Conservation (phyloP, 1,140 invertebrate species). For the Zaprionus taronus region DNA sequence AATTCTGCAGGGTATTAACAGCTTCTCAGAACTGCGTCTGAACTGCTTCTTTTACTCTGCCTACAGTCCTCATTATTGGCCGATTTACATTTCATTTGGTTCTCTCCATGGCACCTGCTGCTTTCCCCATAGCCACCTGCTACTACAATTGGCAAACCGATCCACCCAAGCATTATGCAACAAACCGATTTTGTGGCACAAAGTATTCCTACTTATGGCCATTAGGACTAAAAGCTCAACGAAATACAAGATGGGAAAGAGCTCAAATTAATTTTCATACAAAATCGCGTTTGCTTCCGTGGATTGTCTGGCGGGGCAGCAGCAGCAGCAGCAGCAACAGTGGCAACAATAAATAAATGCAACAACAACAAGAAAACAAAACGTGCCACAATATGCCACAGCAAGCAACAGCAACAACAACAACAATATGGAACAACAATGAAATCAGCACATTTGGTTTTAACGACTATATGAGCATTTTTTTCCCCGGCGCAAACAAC, state of each 20-base stretch:
- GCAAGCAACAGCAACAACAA: slow-evolving; percentile 39
- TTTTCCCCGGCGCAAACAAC: slow-evolving; percentile 24
- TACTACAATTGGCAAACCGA: slow-evolving; percentile 15
- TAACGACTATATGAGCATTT: slow-evolving; percentile 72
- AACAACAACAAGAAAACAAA: slow-evolving; percentile 43
- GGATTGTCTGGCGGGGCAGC: slow-evolving; percentile 2
- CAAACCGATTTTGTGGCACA: slow-evolving; percentile 38
- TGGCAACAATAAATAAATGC: slow-evolving; percentile 44
- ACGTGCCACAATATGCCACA: slow-evolving; percentile 38
- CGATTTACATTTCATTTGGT: slow-evolving; percentile 29
- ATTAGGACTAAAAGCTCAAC: slow-evolving; percentile 74
- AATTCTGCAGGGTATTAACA: neutral
- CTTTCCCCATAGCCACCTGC: neutral
- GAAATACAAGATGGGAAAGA: slow-evolving; percentile 65
- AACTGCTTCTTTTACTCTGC: neutral
- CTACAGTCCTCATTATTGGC: slow-evolving; percentile 15
- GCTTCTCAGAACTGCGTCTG: neutral
- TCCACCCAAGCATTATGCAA: neutral
- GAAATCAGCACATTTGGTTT: slow-evolving; percentile 82
- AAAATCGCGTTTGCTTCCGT: slow-evolving; percentile 66
- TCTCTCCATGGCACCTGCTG: slow-evolving; percentile 32
- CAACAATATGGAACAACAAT: slow-evolving; percentile 49
- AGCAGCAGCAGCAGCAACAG: slow-evolving; percentile 34
- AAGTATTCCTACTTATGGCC: slow-evolving; percentile 75
- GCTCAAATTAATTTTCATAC: slow-evolving; percentile 80